A percentile compares a stretch with the other conserved stretches of the same genome.
phyloP scores from a whole-genome alignment of 2,797 vertebrate genomes.

The Acanthiza pusilla region DNA sequence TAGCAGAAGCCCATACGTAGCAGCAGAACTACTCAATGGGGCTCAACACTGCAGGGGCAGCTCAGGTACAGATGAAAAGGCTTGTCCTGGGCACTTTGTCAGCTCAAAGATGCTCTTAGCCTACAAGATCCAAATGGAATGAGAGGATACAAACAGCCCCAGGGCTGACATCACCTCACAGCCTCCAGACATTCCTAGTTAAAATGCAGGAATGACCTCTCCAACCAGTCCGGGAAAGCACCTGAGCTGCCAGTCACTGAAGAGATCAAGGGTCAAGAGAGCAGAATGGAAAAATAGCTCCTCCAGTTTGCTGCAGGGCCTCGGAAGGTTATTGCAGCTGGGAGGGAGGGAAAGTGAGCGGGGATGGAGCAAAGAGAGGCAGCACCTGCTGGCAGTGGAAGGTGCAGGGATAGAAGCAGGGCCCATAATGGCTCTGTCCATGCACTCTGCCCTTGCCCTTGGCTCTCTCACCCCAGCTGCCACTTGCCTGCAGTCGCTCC shows the following conservation, averaged over 20 bases:
- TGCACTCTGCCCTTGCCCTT: background rate
- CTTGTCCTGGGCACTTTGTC: background rate
- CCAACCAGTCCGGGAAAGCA: background rate
- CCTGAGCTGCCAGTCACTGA: background rate
- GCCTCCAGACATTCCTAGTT: background rate
- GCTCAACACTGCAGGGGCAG: background rate
- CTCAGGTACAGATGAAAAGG: background rate
- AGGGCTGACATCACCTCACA: background rate
- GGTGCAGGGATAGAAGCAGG: background rate
- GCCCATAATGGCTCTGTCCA: background rate
- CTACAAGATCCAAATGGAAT: background rate
- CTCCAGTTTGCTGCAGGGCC: background rate
- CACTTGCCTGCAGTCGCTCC: background rate
- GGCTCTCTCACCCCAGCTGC: background rate
- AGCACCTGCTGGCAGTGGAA: background rate
- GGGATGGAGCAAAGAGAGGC: background rate
- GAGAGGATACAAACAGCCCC: slow-evolving; percentile 5
- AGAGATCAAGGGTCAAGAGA: background rate
- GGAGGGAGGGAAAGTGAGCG: background rate
- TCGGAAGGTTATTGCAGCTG: background rate
- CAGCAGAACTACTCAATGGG: background rate
- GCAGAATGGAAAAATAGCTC: background rate
- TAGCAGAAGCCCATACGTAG: background rate
- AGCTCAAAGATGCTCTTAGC: slow-evolving; percentile 5
- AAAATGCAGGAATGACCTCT: background rate